phyloP scores from a whole-genome alignment of 2,797 vertebrate genomes.

The Takifugu ocellatus region DNA sequence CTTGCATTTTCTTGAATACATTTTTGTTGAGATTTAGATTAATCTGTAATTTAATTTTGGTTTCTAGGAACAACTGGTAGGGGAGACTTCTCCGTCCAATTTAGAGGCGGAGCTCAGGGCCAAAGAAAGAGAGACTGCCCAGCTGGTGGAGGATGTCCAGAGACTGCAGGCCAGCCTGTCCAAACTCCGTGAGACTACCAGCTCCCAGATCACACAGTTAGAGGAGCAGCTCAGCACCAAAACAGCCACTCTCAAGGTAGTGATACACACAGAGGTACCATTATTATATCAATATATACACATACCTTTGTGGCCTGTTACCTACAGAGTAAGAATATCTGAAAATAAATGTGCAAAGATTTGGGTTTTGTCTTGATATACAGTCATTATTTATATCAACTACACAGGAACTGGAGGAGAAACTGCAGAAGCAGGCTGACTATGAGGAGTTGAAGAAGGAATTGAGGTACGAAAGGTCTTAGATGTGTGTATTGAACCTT shows the following conservation, averaged over 20 bases:
- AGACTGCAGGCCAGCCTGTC: conserved; percentile 96
- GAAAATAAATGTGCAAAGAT: conserved; percentile 1
- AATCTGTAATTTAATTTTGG: background rate
- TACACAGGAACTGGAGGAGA: conserved; percentile 93
- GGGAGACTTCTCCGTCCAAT: conserved; percentile 84
- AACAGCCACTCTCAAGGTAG: conserved; percentile 90
- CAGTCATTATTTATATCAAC: conserved; percentile 14
- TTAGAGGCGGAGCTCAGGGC: conserved; percentile 93
- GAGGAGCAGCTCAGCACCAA: conserved; percentile 94
- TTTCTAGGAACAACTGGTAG: conserved; percentile 82
- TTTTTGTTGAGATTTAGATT: conserved; percentile 4
- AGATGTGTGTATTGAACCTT: conserved; percentile 17
- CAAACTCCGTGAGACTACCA: conserved; percentile 91
- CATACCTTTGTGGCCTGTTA: background rate
- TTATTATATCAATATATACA: conserved; percentile 1
- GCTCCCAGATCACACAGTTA: conserved; percentile 91
- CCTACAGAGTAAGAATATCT: background rate
- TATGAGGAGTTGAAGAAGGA: conserved; percentile 99
- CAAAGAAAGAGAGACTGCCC: conserved; percentile 93
- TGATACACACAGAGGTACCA: background rate
- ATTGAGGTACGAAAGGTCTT: conserved; percentile 82
- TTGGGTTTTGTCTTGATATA: conserved; percentile 1
- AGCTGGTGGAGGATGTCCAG: conserved; percentile 96
- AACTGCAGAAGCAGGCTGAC: conserved; percentile 92
- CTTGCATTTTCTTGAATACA: too few relatives aligned